Evolutionary conservation across 2,113 vertebrate genomes (phyloP).

Genomic region (Stictonetta naevosa): DNA sequence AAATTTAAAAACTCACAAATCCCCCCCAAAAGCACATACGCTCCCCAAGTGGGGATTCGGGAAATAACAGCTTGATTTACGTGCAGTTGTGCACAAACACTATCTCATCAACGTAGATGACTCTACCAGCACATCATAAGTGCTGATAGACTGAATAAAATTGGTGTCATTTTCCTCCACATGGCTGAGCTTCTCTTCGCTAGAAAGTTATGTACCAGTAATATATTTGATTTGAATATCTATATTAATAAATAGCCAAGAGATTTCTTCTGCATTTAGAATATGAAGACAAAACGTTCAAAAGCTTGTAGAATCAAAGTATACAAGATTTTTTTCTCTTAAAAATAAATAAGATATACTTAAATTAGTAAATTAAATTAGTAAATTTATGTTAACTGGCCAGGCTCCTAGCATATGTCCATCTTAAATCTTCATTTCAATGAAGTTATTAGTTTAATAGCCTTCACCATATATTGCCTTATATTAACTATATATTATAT

Average conservation of each 20-base stretch:
- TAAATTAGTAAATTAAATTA: background rate
- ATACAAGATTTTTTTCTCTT: background rate
- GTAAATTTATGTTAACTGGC: background rate
- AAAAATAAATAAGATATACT: background rate
- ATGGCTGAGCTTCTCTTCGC: constrained; percentile 3
- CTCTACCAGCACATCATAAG: constrained; percentile 10
- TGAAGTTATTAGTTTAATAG: background rate
- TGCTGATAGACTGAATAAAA: constrained; percentile 50
- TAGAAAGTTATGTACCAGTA: constrained; percentile 36
- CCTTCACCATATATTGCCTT: background rate
- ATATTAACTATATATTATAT: background rate
- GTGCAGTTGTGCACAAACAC: background rate
- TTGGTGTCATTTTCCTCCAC: constrained; percentile 15
- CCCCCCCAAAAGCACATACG: background rate
- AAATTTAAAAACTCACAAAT: background rate
- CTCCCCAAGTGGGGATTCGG: background rate
- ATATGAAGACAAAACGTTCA: background rate
- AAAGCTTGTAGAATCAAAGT: background rate
- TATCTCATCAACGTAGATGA: background rate
- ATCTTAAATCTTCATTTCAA: background rate
- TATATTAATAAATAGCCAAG: background rate
- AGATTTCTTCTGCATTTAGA: background rate
- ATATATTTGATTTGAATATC: background rate
- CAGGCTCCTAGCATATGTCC: background rate
- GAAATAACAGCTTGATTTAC: background rate